Base-by-base conservation (phyloP, 2,797 vertebrate species). In the Xenops minutus region DNA sequence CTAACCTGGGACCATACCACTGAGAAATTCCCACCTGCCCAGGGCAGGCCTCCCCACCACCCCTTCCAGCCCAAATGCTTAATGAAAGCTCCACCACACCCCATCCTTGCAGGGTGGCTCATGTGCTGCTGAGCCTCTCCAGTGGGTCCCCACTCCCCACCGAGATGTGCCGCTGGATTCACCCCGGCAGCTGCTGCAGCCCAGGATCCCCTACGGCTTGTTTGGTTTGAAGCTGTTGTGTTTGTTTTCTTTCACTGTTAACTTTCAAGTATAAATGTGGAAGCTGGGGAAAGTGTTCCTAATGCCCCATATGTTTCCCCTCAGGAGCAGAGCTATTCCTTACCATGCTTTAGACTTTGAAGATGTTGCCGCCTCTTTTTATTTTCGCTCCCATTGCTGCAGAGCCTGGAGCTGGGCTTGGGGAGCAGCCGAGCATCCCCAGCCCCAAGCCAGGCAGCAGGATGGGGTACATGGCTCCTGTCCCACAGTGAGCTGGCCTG, bases 301-400 rank as follows among this genome's bases (percentile, higher is more conserved):
- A 64, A 73, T 91, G 76, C 90, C 94, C 95, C 85, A 74, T 88
- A 56, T 84, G 89, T 85, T 93, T 93, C 61, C 91, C 85, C 85
- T 89, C 73, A 91, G 88, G 93, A 96, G 75, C 63, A 91, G 68
- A 85, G 41, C 36, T 81, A 37, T 83, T 95, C 68, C 74, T 87
- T 67, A 36, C 32, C 9, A 22, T 46, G 77, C 22, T 82, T 94
- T 71, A 83, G 22, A 85, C 63, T 95, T 69, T 24, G 55, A 72
- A 90, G 80, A 68, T 56, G 52, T 29, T 84, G 20, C 58, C 10
- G 22, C 27, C 26, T 91, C 12, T 19, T 49, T 64, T 49, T 66
- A 27, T 64, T 22, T 7, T 7, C 4, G 21, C 15, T 71, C 39
- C 49, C 0, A 0, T 43, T 69, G 49, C 74, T 64, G 75, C 79